Conservation (phyloP, 2,113 vertebrate species). For the Bombycilla garrulus region DNA sequence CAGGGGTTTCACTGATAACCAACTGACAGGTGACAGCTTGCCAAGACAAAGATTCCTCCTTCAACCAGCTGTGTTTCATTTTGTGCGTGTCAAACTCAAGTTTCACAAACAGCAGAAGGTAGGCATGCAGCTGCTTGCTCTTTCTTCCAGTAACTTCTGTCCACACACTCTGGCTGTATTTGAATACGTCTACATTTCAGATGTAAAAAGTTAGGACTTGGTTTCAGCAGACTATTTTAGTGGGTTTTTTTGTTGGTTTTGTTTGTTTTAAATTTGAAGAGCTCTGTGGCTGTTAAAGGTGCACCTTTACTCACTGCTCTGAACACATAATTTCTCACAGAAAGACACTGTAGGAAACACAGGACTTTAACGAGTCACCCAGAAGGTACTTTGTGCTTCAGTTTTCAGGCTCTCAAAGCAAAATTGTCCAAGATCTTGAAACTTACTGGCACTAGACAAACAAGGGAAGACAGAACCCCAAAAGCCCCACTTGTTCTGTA, state of each 20-base stretch:
- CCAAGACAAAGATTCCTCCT: not conserved
- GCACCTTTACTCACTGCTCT: not conserved
- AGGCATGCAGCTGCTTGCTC: not conserved
- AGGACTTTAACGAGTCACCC: not conserved
- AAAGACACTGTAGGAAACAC: not conserved
- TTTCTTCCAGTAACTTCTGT: not conserved
- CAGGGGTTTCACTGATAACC: not conserved
- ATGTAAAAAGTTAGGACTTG: not conserved
- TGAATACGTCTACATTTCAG: not conserved
- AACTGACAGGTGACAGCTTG: not conserved
- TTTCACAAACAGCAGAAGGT: not conserved
- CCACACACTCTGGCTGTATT: not conserved
- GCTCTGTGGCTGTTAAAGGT: not conserved
- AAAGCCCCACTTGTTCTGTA: fast-evolving
- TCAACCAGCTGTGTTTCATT: not conserved
- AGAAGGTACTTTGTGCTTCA: not conserved
- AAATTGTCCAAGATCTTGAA: not conserved
- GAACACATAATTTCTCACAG: not conserved
- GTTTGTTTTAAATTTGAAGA: not conserved
- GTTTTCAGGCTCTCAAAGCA: not conserved
- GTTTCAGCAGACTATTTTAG: not conserved
- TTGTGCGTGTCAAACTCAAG: not conserved
- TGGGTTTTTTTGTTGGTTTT: not conserved
- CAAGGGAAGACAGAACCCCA: not conserved
- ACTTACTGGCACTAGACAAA: not conserved